Conservation (phyloP, 2,888 invertebrate genomes). For the Myopa tessellatipennis region DNA sequence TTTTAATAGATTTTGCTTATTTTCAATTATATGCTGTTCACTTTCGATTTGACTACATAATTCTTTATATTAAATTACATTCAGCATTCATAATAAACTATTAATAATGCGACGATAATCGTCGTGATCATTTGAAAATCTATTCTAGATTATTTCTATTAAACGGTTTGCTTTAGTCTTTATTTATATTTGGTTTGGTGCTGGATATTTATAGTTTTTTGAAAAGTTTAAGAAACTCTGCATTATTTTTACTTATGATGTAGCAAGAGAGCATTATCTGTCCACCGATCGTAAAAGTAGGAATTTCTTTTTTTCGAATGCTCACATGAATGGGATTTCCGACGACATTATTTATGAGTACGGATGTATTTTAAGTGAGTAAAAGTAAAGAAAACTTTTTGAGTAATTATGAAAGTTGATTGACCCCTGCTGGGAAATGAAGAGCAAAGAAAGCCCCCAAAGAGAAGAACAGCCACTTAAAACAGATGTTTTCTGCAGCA, state of each 20-base stretch:
- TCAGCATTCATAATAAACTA: too few species aligned
- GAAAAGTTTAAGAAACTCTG: too few species aligned
- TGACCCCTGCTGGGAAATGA: slow-evolving; percentile 26
- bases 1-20: too few species aligned
- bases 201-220: too few species aligned
- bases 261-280: background rate
- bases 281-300: background rate
- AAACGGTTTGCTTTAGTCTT: too few species aligned
- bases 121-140: too few species aligned
- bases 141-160: too few species aligned
- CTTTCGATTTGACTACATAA: too few species aligned
- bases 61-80: too few species aligned
- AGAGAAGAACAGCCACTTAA: background rate
- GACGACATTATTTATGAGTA: slow-evolving; percentile 11
- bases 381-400: slow-evolving; percentile 22
- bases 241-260: background rate
- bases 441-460: slow-evolving; percentile 1
- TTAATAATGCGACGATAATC: too few species aligned
- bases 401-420: slow-evolving; percentile 32
- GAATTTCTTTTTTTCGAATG: background rate
- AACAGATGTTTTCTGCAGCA: slow-evolving; percentile 31
- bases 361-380: slow-evolving; percentile 1
- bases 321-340: slow-evolving; percentile 4
- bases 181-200: too few species aligned
- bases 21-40: too few species aligned